Evolutionary conservation across 2,888 invertebrate genomes (phyloP).

Genomic region (Achlya flavicornis): DNA sequence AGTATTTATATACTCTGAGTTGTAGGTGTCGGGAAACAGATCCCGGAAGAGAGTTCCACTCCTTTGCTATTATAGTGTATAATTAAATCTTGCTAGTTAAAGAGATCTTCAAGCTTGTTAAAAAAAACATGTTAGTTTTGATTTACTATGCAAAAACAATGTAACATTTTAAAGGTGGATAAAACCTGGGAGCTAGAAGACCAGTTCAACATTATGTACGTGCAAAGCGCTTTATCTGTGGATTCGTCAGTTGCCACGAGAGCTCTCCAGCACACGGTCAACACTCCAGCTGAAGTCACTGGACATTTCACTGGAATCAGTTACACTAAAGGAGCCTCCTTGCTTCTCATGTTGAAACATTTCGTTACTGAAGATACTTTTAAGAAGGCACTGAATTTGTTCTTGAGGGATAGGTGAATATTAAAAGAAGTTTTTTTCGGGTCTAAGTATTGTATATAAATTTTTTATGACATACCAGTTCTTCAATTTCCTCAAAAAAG

Average conservation of each 20-base stretch:
- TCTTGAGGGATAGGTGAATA: conserved; percentile 77
- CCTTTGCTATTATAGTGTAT: too few relatives aligned
- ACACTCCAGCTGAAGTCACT: conserved; percentile 84
- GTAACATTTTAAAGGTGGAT: conserved; percentile 58
- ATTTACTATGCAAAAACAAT: too few relatives aligned
- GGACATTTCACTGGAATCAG: conserved; percentile 87
- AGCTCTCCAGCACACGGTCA: conserved; percentile 84
- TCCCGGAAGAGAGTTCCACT: too few relatives aligned
- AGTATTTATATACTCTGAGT: too few relatives aligned
- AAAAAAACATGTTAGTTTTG: too few relatives aligned
- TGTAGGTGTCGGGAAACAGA: too few relatives aligned
- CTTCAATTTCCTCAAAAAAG: too few relatives aligned
- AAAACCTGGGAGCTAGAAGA: conserved; percentile 83
- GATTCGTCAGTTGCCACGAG: conserved; percentile 69
- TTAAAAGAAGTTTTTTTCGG: neutral
- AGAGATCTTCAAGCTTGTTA: too few relatives aligned
- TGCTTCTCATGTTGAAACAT: conserved; percentile 88
- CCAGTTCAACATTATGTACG: conserved; percentile 88
- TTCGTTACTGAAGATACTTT: conserved; percentile 83
- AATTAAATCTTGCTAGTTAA: too few relatives aligned
- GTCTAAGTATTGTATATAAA: too few relatives aligned
- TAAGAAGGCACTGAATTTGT: conserved; percentile 78
- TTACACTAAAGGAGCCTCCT: conserved; percentile 86
- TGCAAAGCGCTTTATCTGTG: conserved; percentile 85
- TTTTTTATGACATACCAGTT: too few relatives aligned